Percentiles rank a stretch among this genome's conserved stretches.
Conservation (phyloP, 2,113 vertebrate genomes). For the Saccopteryx bilineata region DNA sequence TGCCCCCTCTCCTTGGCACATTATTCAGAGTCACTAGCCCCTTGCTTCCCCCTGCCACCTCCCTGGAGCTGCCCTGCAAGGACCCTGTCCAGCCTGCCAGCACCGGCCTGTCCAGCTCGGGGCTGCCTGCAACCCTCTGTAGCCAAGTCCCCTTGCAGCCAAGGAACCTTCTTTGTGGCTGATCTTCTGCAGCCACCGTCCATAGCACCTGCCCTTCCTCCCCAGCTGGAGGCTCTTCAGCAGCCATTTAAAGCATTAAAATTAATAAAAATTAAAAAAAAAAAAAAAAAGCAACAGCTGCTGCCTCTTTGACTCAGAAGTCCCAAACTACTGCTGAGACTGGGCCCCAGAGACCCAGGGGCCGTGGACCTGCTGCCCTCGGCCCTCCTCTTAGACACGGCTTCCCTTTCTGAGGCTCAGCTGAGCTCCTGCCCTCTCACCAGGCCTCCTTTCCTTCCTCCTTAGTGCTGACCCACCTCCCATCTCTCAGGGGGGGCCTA, state of each 20-base stretch:
- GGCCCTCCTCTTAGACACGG: background rate
- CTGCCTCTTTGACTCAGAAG: background rate
- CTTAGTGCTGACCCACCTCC: background rate
- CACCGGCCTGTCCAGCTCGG: background rate
- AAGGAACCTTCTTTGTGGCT: background rate
- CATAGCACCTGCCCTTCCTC: background rate
- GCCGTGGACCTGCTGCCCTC: accelerated
- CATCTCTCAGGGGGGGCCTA: background rate
- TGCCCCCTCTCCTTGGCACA: background rate
- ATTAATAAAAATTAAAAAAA: too few species aligned
- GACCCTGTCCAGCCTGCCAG: background rate
- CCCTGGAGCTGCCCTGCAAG: background rate
- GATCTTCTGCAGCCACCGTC: background rate
- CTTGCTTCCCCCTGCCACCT: background rate
- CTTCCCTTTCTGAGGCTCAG: background rate
- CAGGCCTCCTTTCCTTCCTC: background rate
- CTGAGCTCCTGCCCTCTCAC: background rate
- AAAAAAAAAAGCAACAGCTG: background rate
- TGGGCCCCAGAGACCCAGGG: background rate
- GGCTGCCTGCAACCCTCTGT: background rate
- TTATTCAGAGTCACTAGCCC: slow-evolving; percentile 9
- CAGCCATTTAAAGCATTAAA: background rate
- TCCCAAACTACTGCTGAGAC: slow-evolving; percentile 13
- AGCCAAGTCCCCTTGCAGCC: background rate
- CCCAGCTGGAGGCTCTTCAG: background rate